Evolutionary conservation across 92 coral and sea anemone genomes (phyloP).

Genomic region (Phenganax marumi): DNA sequence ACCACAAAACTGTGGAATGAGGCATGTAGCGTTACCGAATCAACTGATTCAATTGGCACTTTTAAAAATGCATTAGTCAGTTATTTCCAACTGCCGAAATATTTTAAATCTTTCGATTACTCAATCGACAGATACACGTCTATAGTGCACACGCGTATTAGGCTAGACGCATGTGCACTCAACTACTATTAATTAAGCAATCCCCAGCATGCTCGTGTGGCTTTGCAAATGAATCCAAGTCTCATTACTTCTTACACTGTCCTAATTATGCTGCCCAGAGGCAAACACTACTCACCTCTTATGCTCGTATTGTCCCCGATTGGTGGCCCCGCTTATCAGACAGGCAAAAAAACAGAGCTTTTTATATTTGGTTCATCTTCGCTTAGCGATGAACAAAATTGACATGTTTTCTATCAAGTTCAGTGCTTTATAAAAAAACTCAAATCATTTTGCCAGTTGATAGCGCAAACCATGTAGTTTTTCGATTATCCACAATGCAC

Average conservation of each 20-base stretch:
- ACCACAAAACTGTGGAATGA: too few species aligned
- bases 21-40: too few species aligned
- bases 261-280: constrained; percentile 45
- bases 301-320: constrained; percentile 28
- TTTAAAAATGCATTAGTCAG: too few species aligned
- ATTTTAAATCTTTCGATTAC: not conserved
- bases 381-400: constrained; percentile 32
- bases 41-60: too few species aligned
- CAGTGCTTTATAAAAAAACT: constrained; percentile 39
- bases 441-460: constrained; percentile 41
- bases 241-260: constrained; percentile 39
- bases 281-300: constrained; percentile 29
- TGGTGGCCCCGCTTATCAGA: constrained; percentile 41
- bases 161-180: not conserved
- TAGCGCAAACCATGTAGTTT: constrained; percentile 33
- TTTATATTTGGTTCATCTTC: constrained; percentile 29
- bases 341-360: constrained; percentile 41
- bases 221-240: constrained; percentile 14
- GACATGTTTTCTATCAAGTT: constrained; percentile 34
- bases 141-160: not conserved
- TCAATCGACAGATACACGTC: constrained; percentile 3
- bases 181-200: not conserved
- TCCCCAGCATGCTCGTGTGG: not conserved
- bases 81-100: too few species aligned
- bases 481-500: constrained; percentile 29